These are phyloP conservation scores for Lasioglossum albipes DNA, from an alignment of 1,140 invertebrate genomes.

Conservation along the genomic window DNA sequence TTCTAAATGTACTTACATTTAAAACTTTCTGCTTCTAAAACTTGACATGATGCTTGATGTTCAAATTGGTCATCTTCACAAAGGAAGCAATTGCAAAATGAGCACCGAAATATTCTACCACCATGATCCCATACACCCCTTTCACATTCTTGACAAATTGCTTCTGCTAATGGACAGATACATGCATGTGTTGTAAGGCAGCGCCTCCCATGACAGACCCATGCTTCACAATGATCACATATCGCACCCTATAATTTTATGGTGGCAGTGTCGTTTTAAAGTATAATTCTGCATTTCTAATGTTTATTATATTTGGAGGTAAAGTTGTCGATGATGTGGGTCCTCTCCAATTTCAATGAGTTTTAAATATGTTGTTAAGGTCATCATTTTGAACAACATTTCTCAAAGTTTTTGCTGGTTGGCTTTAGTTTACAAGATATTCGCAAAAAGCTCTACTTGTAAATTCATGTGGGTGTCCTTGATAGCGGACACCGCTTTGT, in stretches of 20 bases:
- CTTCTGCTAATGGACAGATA: conserved; percentile 92
- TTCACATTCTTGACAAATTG: conserved; percentile 94
- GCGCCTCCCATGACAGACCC: conserved; percentile 96
- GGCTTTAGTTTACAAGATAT: no score
- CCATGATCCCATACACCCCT: conserved; percentile 97
- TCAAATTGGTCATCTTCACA: conserved; percentile 99
- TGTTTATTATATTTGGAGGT: background rate
- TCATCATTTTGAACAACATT: no score
- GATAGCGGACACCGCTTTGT: no score
- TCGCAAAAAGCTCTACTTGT: no score
- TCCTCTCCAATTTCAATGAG: no score
- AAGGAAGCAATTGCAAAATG: conserved; percentile 93
- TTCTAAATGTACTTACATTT: conserved; percentile 87
- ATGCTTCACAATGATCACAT: conserved; percentile 98
- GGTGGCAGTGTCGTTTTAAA: background rate
- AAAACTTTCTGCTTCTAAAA: conserved; percentile 94
- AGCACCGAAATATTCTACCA: conserved; percentile 94
- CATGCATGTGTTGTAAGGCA: conserved; percentile 96
- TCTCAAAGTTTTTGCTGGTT: no score
- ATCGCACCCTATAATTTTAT: conserved; percentile 90
- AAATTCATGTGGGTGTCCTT: no score
- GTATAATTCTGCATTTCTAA: background rate
- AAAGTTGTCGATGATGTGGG: no score
- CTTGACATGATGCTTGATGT: conserved; percentile 98
- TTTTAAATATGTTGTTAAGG: no score